Base-by-base conservation (phyloP, 2,888 invertebrate species). In the Brachyptera risi region DNA sequence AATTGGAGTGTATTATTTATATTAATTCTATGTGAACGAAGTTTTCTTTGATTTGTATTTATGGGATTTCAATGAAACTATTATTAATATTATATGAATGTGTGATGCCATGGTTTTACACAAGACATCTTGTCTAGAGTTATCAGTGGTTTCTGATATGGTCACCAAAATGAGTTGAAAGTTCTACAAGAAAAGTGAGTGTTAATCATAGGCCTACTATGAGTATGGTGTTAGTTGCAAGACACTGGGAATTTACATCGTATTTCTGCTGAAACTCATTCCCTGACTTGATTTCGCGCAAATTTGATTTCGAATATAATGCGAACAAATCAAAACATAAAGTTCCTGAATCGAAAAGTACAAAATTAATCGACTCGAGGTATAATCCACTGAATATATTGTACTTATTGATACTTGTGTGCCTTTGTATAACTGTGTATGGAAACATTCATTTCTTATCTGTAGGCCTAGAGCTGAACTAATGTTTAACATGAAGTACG, bases 341-440 rank as follows among this genome's bases (percentile, higher is more conserved):
- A 63, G 63, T 63, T 63, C 63, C 63, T 63, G 56, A 61, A n/a
- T n/a, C 27, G 37, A 23, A 61, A 47, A 59, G 61, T 61, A 63
- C 63, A 63, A 61, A 60, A 42, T 58, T 40, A 23, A 42, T n/a
- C n/a, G 31, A 19, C 21, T 56, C 38, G 21, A 56, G 5, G 42
- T 42, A 42, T 19, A 19, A 19, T 42, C 15, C 19, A 17, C 21
- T 17, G 19, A 19, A 17, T 19, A 42, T 13, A 7, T 51, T 51
- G 50, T 51, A 51, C 50, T 40, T 44, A 58, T 35, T 23, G 50
- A 26, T 37, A 24, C 38, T 56, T 59, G 54, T 44, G 63, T 63
- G 63, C 63, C 63, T 63, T 63, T 62, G n/a, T n/a, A n/a, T 37
- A 59, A 50, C 17, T 56, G 23, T 56, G 21, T 42, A 19, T 42